Evolutionary conservation across 2,797 vertebrate genomes (phyloP).

Genomic region (Aselliscus stoliczkanus): DNA sequence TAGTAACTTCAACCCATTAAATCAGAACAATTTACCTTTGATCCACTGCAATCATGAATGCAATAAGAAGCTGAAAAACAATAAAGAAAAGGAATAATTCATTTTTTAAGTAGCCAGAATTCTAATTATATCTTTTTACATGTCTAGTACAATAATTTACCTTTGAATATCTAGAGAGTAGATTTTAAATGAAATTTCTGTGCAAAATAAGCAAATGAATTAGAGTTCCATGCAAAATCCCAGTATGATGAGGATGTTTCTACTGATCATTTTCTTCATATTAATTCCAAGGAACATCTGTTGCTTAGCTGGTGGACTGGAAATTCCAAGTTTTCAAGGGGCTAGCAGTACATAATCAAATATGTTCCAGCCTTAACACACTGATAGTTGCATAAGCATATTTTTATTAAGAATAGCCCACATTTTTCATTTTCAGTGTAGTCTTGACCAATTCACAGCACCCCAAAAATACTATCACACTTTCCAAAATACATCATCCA

Average conservation of each 20-base stretch:
- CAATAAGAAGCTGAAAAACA: background rate
- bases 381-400: background rate
- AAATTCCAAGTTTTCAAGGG: background rate
- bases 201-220: slow-evolving; percentile 29
- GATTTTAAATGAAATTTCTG: slow-evolving; percentile 24
- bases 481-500: background rate
- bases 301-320: background rate
- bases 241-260: background rate
- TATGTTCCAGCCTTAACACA: background rate
- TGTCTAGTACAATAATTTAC: background rate
- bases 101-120: background rate
- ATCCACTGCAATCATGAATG: background rate
- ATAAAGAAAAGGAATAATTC: slow-evolving; percentile 24
- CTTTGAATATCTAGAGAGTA: background rate
- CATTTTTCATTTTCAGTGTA: background rate
- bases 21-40: slow-evolving; percentile 15
- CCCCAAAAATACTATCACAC: background rate
- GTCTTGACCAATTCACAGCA: background rate
- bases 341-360: background rate
- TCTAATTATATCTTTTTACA: slow-evolving; percentile 17
- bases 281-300: background rate
- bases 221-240: background rate
- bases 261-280: background rate
- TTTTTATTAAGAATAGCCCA: slow-evolving; percentile 11
- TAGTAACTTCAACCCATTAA: slow-evolving; percentile 37